phyloP scores from a whole-genome alignment of 2,113 vertebrate species.

The Silurus glanis region DNA sequence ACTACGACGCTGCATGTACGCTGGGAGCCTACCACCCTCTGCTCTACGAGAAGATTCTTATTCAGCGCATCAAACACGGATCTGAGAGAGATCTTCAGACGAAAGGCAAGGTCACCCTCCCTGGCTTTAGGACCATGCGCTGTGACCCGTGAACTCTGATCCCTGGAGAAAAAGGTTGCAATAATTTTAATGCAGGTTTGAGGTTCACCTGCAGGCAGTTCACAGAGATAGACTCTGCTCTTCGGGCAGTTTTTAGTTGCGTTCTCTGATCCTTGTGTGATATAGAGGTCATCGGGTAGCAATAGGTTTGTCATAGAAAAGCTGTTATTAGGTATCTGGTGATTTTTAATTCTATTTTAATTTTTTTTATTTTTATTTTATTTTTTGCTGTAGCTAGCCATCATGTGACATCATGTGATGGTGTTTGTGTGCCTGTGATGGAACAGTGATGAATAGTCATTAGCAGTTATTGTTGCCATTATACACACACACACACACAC shows the following conservation, averaged over 20 bases:
- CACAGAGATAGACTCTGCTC: conserved; percentile 9
- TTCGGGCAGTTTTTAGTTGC: conserved; percentile 53
- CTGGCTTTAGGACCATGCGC: conserved; percentile 82
- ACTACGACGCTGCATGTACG: conserved; percentile 92
- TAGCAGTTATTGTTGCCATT: not conserved
- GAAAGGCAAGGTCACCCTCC: conserved; percentile 89
- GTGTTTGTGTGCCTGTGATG: conserved; percentile 48
- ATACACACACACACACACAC: not conserved
- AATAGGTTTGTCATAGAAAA: conserved; percentile 61
- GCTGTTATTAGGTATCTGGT: conserved; percentile 61
- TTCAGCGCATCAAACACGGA: conserved; percentile 88
- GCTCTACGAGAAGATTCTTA: conserved; percentile 91
- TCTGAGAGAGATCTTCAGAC: conserved; percentile 79
- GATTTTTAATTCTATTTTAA: conserved; percentile 19
- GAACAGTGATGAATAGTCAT: not conserved
- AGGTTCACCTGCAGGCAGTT: conserved; percentile 10
- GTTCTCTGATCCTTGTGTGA: conserved; percentile 71
- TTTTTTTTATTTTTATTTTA: no score
- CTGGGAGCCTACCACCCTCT: conserved; percentile 95
- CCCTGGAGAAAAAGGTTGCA: conserved; percentile 60
- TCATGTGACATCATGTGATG: conserved; percentile 12
- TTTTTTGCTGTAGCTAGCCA: conserved; percentile 48
- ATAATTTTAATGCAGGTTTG: conserved; percentile 57
- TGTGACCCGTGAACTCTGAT: conserved; percentile 71
- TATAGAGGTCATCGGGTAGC: conserved; percentile 67